Conservation (phyloP, 2,113 vertebrate species). For the Cnemophilus loriae region DNA sequence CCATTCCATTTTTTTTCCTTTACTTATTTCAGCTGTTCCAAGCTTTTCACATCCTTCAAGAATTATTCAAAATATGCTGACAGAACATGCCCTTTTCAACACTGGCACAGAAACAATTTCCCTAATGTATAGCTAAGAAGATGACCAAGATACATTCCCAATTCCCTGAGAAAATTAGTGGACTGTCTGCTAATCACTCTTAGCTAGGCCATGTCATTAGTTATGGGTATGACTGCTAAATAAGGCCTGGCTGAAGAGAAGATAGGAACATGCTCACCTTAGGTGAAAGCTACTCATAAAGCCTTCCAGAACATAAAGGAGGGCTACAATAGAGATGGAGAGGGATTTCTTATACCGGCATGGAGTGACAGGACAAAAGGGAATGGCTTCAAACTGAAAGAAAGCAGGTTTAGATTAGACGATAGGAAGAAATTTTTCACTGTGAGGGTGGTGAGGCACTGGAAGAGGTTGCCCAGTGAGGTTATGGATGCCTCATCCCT, state of each 20-base stretch:
- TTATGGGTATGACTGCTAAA: neutral
- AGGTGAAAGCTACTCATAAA: neutral
- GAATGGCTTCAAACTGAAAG: neutral
- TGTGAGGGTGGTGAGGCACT: neutral
- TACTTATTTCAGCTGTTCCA: neutral
- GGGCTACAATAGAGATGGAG: neutral
- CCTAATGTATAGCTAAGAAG: neutral
- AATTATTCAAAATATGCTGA: neutral
- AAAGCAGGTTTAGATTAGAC: neutral
- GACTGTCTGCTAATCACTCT: neutral
- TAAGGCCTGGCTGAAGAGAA: neutral
- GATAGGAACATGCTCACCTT: neutral
- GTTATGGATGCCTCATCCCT: neutral
- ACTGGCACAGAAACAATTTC: neutral
- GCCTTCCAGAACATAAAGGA: neutral
- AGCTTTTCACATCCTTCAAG: neutral
- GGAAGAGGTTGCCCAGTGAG: neutral
- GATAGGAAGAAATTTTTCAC: neutral
- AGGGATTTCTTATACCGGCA: neutral
- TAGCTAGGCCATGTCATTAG: neutral
- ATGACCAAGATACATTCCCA: neutral
- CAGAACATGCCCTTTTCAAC: neutral
- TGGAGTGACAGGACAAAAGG: neutral
- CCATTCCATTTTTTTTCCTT: neutral
- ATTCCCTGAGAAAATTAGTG: neutral